A percentile compares a stretch with the other conserved stretches of the same genome.
These are phyloP conservation scores for Tuta absoluta DNA, from an alignment of 2,888 invertebrate species.

Conservation along the genomic window DNA sequence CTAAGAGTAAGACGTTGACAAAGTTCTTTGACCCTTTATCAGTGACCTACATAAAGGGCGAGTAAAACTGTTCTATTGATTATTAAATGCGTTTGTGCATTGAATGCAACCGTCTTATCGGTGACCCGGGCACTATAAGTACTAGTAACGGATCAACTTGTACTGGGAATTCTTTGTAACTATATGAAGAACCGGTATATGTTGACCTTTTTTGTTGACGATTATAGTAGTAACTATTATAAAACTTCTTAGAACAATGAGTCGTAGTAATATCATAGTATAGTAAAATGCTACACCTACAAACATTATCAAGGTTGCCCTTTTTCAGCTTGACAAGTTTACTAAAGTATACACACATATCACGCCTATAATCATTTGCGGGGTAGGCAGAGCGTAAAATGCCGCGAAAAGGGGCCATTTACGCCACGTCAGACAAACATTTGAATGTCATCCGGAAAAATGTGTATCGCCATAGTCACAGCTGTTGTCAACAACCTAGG, in stretches of 20 bases:
- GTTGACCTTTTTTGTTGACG: too few relatives aligned
- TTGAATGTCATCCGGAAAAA: too few relatives aligned
- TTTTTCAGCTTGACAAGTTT: neutral
- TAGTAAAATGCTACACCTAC: neutral
- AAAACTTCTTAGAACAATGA: slow-evolving; percentile 34
- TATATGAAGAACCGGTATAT: too few relatives aligned
- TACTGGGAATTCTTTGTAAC: too few relatives aligned
- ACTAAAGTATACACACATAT: too few relatives aligned
- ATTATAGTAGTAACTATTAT: slow-evolving; percentile 39
- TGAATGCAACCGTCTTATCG: slow-evolving; percentile 52
- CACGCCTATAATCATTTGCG: too few relatives aligned
- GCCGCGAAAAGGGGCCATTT: too few relatives aligned
- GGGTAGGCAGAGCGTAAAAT: too few relatives aligned
- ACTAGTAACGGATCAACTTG: too few relatives aligned
- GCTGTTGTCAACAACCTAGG: too few relatives aligned
- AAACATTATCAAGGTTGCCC: neutral
- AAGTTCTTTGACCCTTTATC: slow-evolving; percentile 22
- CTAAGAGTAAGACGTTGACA: slow-evolving; percentile 6
- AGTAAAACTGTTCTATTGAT: slow-evolving; percentile 18
- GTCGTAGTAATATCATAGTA: slow-evolving; percentile 1
- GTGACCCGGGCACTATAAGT: slow-evolving; percentile 58
- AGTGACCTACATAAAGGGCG: slow-evolving; percentile 12
- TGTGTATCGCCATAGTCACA: too few relatives aligned
- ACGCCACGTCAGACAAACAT: too few relatives aligned
- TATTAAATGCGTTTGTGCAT: slow-evolving; percentile 21